Evolutionary conservation across 1,140 invertebrate genomes (phyloP).

Genomic region (Drosophila nikananu): DNA sequence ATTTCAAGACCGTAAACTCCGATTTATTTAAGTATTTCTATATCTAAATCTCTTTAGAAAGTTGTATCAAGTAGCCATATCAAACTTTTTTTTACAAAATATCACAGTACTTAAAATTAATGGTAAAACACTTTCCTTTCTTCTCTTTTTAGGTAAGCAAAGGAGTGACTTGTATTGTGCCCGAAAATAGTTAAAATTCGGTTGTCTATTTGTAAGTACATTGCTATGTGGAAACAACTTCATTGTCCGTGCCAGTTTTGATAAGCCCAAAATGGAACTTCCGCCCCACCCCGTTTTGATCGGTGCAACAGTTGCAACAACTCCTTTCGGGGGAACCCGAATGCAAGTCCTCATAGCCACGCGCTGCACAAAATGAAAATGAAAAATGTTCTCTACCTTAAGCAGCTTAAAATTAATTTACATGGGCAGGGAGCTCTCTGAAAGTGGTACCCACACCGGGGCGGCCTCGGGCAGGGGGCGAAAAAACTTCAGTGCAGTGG

Average conservation of each 20-base stretch:
- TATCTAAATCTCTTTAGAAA: not conserved
- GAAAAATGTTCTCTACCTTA: conserved; percentile 73
- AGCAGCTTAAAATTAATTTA: conserved; percentile 82
- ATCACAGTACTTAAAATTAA: not conserved
- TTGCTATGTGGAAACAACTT: conserved; percentile 3
- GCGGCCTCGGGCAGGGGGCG: not conserved
- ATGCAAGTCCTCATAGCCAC: conserved; percentile 23
- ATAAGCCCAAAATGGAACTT: conserved; percentile 33
- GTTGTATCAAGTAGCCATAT: not conserved
- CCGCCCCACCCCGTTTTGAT: conserved; percentile 4
- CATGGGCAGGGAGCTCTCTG: conserved; percentile 31
- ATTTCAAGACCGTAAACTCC: not conserved
- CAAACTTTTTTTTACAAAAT: no score
- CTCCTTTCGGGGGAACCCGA: not conserved
- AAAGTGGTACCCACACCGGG: conserved; percentile 6
- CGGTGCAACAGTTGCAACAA: conserved; percentile 27
- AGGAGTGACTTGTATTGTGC: not conserved
- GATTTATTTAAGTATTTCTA: no score
- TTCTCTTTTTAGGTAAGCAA: conserved; percentile 69
- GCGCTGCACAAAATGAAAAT: conserved; percentile 59
- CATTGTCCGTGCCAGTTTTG: conserved; percentile 40
- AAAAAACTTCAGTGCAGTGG: conserved; percentile 60
- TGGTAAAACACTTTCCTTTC: not conserved
- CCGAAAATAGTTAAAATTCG: conserved; percentile 3
- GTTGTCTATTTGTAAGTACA: conserved; percentile 44